Percentiles rank a stretch among this genome's conserved stretches.
Conservation (phyloP, 2,888 invertebrate genomes). For the Perdita meconis region DNA sequence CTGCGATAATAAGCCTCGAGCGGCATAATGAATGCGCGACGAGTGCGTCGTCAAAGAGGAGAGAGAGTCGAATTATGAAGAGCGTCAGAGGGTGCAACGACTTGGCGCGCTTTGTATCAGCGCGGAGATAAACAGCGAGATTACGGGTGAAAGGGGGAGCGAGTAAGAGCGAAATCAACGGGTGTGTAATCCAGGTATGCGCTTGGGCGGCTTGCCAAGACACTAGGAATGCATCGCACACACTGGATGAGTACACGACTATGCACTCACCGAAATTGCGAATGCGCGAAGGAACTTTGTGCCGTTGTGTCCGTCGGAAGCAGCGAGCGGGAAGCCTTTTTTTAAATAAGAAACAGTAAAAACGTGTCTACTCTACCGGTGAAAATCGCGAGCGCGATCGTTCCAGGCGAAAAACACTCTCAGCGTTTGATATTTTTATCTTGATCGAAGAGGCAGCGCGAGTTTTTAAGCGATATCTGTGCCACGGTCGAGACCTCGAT, state of each 20-base stretch:
- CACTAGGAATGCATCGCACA: slow-evolving; percentile 54
- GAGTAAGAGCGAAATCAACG: slow-evolving; percentile 40
- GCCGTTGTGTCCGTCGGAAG: slow-evolving; percentile 1
- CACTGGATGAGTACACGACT: slow-evolving; percentile 56
- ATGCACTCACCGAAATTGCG: slow-evolving; percentile 68
- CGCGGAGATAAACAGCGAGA: slow-evolving; percentile 49
- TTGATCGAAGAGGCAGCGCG: background rate
- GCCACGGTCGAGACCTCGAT: slow-evolving; percentile 63
- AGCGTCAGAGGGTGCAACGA: slow-evolving; percentile 25
- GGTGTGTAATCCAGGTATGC: slow-evolving; percentile 62
- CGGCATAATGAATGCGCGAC: background rate
- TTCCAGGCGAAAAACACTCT: background rate
- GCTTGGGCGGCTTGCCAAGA: slow-evolving; percentile 59
- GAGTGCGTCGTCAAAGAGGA: background rate
- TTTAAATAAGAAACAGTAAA: background rate
- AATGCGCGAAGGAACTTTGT: slow-evolving; percentile 13
- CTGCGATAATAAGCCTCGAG: slow-evolving; percentile 1
- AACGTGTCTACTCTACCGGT: background rate
- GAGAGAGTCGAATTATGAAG: background rate
- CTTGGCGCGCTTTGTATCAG: slow-evolving; percentile 29
- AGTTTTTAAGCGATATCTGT: slow-evolving; percentile 41
- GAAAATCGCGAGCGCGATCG: background rate
- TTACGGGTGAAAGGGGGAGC: slow-evolving; percentile 22
- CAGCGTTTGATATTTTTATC: background rate
- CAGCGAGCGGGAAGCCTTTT: background rate